phyloP scores from a whole-genome alignment of 2,797 vertebrate species.

The Coregonus suidteri region DNA sequence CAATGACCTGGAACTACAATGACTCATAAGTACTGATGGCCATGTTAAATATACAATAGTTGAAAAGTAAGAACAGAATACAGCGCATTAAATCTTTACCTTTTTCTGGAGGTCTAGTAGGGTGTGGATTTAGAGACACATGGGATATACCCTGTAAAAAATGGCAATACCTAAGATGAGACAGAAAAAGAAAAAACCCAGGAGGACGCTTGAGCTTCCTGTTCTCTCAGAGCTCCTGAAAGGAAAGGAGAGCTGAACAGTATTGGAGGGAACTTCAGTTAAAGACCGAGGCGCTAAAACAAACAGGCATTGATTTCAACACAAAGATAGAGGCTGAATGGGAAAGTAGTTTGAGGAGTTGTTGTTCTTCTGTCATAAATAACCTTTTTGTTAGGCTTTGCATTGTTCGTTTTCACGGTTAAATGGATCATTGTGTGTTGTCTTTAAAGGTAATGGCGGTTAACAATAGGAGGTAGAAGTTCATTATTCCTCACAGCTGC shows the following conservation, averaged over 20 bases:
- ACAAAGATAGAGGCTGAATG: slow-evolving; percentile 44
- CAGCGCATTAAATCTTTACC: neutral
- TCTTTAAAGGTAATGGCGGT: slow-evolving; percentile 28
- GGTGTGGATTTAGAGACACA: neutral
- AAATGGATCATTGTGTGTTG: slow-evolving; percentile 53
- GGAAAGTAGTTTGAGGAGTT: slow-evolving; percentile 31
- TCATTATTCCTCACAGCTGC: slow-evolving; percentile 42
- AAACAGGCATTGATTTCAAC: slow-evolving; percentile 54
- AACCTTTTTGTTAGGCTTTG: slow-evolving; percentile 46
- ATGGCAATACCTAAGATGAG: neutral
- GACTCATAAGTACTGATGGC: neutral
- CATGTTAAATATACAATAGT: neutral
- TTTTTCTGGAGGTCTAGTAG: neutral
- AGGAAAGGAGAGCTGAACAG: slow-evolving; percentile 21
- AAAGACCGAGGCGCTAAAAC: slow-evolving; percentile 50
- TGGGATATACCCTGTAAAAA: slow-evolving; percentile 7
- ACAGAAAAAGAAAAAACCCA: neutral
- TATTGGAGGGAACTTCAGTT: slow-evolving; percentile 9
- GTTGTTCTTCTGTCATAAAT: slow-evolving; percentile 53
- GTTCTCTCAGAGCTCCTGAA: slow-evolving; percentile 32
- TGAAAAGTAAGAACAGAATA: neutral
- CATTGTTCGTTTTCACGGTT: slow-evolving; percentile 51
- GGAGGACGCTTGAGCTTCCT: slow-evolving; percentile 7
- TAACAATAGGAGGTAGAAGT: slow-evolving; percentile 40
- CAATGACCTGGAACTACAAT: neutral